phyloP scores from a whole-genome alignment of 1,140 invertebrate species.

The Ruditapes philippinarum region DNA sequence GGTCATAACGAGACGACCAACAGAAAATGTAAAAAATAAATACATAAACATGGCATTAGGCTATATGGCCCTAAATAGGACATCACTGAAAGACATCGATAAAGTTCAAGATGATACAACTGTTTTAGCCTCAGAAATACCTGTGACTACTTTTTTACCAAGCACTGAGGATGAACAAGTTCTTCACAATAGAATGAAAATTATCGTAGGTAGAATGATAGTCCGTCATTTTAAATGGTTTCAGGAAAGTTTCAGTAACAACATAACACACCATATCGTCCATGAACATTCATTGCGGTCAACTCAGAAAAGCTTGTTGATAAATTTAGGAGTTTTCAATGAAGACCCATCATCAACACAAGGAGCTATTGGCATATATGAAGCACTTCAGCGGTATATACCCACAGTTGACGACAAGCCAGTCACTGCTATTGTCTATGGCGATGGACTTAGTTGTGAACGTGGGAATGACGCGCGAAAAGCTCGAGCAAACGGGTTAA shows the following conservation, averaged over 20 bases:
- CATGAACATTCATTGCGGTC: conserved; percentile 11
- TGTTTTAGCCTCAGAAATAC: conserved; percentile 1
- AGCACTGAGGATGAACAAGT: background rate
- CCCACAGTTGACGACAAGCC: background rate
- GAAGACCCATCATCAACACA: conserved; percentile 49
- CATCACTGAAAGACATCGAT: too few relatives aligned
- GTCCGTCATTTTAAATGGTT: conserved; percentile 7
- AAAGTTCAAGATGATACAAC: too few relatives aligned
- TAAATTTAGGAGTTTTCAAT: conserved; percentile 47
- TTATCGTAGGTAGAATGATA: conserved; percentile 23
- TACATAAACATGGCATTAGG: too few relatives aligned
- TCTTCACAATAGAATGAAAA: conserved; percentile 14
- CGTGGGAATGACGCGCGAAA: conserved; percentile 9
- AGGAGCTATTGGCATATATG: conserved; percentile 36
- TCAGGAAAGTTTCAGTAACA: background rate
- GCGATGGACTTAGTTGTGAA: conserved; percentile 44
- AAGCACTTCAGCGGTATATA: conserved; percentile 43
- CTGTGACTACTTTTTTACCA: background rate
- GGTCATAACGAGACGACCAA: too few relatives aligned
- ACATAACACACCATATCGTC: conserved; percentile 5
- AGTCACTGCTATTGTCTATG: conserved; percentile 4
- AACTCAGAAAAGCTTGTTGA: background rate
- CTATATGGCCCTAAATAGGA: background rate
- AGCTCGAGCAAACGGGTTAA: conserved; percentile 10
- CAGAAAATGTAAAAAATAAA: too few relatives aligned